Evolutionary conservation across 2,113 vertebrate species (phyloP).

Genomic region (Rafetus swinhoei): DNA sequence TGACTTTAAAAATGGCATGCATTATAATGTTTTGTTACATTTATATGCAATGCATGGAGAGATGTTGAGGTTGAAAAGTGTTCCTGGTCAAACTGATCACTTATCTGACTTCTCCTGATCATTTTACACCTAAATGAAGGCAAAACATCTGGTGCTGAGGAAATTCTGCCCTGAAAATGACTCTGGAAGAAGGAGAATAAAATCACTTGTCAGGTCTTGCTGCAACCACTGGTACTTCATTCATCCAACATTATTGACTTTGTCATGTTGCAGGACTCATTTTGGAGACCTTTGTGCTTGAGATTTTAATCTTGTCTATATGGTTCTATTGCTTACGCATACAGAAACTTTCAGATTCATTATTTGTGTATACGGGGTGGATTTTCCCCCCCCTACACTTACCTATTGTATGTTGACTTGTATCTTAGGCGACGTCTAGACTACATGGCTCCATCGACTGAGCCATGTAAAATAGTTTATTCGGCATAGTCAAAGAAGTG

Average conservation of each 20-base stretch:
- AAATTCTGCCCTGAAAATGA: neutral
- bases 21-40: neutral
- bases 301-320: neutral
- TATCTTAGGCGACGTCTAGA: neutral
- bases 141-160: neutral
- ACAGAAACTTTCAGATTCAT: neutral
- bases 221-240: neutral
- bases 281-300: neutral
- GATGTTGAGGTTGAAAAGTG: neutral
- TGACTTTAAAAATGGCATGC: neutral
- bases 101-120: neutral
- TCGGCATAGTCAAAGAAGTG: too few relatives aligned
- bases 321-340: neutral
- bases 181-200: neutral
- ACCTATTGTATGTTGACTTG: neutral
- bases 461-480: too few relatives aligned
- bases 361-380: neutral
- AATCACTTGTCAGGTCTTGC: neutral
- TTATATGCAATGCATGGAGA: neutral
- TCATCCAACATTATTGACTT: neutral
- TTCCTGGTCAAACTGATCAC: neutral
- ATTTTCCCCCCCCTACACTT: neutral
- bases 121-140: neutral
- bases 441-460: too few relatives aligned
- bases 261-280: neutral